Base-by-base conservation (phyloP, 2,888 invertebrate species). In the Eucera pruinosa region DNA sequence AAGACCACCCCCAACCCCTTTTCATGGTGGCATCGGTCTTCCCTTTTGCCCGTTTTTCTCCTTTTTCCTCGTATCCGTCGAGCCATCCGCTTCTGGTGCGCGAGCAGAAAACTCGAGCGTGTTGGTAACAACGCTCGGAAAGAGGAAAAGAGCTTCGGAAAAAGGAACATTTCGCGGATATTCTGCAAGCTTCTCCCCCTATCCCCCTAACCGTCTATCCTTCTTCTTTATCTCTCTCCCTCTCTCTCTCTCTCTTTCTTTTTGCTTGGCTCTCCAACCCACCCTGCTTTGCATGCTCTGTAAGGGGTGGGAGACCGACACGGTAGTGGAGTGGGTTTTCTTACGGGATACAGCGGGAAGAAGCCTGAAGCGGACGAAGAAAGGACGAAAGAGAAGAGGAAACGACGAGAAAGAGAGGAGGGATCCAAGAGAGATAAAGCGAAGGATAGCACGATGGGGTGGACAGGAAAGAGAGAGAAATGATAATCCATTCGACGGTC, bases 401-500 rank as follows among this genome's bases (percentile, higher is more conserved):
- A 48, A 52, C 69, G 62, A 55, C 30, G 66, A 61, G 43, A 68
- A 39, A 48, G 68, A 72, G 70, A 2, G 73, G 66, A 43, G 78
- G 9, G 27, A 57, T 64, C 43, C 43, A 52, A 45, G 27, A 20
- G 57, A 48, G 74, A 73, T 41, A 20, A 77, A 5, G 39, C 25
- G 27, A 48, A 43, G 33, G 39, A 39, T 55, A 30, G 74, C 54
- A 68, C 23, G 68, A 71, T 43, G 76, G 76, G 65, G 61, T 64
- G 66, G 75, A 48, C 58, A 61, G 60, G 81, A 74, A 68, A 84
- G 82, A 82, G 80, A 83, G 84, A 87, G 89, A 85, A 89, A 90
- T 88, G 90, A 92, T 91, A 91, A 92, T 92, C 91, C 89, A 89
- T 91, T 91, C 90, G 89, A 85, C 89, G 91, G 90, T 90, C 91